These are phyloP conservation scores for Sarcophaga variegata DNA, from an alignment of 2,888 invertebrate genomes.

Conservation along the genomic window DNA sequence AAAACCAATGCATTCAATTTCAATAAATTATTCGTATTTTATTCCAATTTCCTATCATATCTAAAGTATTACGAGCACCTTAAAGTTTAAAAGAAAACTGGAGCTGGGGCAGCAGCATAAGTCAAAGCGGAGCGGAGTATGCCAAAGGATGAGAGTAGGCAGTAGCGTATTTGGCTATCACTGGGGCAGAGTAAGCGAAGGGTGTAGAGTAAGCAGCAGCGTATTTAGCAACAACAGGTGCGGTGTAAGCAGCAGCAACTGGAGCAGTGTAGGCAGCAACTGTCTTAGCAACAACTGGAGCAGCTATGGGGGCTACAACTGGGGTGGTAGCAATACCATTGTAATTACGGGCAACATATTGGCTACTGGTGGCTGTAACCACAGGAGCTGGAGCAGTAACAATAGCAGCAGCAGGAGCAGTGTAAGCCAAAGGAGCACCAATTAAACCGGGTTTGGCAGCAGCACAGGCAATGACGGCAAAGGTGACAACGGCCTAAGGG, in stretches of 20 bases:
- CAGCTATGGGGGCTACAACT: conserved; percentile 70
- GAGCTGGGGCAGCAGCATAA: no score
- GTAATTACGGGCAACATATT: conserved; percentile 65
- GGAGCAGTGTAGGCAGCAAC: conserved; percentile 48
- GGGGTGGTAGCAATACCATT: conserved; percentile 69
- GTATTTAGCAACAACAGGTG: conserved; percentile 41
- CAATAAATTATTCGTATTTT: no score
- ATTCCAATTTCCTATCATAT: no score
- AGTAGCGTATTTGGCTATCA: neutral
- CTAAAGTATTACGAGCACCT: no score
- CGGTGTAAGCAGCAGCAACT: conserved; percentile 33
- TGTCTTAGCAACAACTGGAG: neutral
- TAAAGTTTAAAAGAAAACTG: conserved; percentile 33
- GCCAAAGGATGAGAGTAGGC: conserved; percentile 61
- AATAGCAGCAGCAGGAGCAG: conserved; percentile 61
- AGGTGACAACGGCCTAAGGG: conserved; percentile 70
- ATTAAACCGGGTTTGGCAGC: conserved; percentile 72
- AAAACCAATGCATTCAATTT: no score
- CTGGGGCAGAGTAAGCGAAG: conserved; percentile 23
- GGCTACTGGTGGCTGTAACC: conserved; percentile 64
- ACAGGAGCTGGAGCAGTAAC: conserved; percentile 68
- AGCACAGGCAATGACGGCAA: conserved; percentile 71
- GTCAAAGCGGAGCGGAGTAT: conserved; percentile 11
- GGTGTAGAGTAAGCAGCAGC: conserved; percentile 27
- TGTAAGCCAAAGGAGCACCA: conserved; percentile 19